Conservation (phyloP, 2,797 vertebrate species). For the Zalophus californianus region DNA sequence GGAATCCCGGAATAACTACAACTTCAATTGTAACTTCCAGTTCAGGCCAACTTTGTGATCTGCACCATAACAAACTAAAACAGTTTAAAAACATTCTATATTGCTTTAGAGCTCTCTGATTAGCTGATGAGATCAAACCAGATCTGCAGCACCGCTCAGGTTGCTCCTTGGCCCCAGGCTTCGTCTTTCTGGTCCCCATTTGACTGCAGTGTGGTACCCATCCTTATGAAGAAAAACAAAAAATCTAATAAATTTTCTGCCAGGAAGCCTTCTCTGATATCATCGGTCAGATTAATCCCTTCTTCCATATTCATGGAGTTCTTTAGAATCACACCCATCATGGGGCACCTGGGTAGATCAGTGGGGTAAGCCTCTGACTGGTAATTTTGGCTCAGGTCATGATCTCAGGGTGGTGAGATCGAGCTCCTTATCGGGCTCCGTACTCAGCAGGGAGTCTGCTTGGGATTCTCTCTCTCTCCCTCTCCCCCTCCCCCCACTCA, state of each 20-base stretch:
- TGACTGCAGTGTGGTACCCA: neutral
- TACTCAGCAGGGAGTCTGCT: neutral
- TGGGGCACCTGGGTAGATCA: neutral
- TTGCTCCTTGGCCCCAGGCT: neutral
- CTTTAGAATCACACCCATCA: neutral
- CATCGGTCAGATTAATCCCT: neutral
- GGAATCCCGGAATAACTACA: neutral
- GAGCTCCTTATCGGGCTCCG: neutral
- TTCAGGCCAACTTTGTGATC: conserved; percentile 9
- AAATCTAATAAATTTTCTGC: neutral
- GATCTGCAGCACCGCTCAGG: neutral
- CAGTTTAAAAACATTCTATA: neutral
- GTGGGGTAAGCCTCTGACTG: neutral
- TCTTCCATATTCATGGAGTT: neutral
- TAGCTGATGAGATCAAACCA: neutral
- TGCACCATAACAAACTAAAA: neutral
- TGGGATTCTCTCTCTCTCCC: neutral
- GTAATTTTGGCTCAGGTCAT: neutral
- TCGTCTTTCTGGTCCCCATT: neutral
- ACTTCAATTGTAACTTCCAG: neutral
- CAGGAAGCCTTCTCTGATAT: neutral
- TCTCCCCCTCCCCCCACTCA: neutral
- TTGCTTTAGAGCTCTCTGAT: neutral
- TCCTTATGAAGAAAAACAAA: neutral
- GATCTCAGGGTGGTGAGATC: neutral